Percentiles rank a stretch among this genome's conserved stretches.
phyloP scores from a whole-genome alignment of 2,113 vertebrate species.

The Agapornis roseicollis region DNA sequence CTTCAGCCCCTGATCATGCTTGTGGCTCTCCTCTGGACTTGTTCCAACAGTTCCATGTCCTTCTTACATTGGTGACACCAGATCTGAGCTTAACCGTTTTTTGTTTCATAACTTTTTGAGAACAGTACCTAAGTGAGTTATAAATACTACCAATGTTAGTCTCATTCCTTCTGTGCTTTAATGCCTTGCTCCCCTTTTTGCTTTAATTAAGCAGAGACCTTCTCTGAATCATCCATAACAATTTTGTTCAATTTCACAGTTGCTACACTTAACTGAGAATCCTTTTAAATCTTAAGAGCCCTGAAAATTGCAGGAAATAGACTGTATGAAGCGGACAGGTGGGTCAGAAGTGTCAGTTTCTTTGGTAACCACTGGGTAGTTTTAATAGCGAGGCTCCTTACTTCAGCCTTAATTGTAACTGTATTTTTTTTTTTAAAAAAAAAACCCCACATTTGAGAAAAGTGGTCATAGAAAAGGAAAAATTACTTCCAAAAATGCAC shows the following conservation, averaged over 20 bases:
- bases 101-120: neutral
- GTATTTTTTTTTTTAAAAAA: too few species aligned
- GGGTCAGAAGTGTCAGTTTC: neutral
- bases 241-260: neutral
- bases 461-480: neutral
- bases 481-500: neutral
- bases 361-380: neutral
- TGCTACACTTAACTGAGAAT: neutral
- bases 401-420: neutral
- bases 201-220: neutral
- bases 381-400: neutral
- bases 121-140: neutral
- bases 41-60: neutral
- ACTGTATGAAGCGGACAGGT: fast-evolving
- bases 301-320: neutral
- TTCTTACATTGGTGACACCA: neutral
- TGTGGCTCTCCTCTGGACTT: neutral
- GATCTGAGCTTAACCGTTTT: neutral
- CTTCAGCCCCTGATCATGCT: neutral
- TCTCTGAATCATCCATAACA: neutral
- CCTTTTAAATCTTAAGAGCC: neutral
- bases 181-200: neutral
- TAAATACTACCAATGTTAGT: neutral
- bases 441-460: neutral
- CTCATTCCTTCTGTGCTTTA: neutral